Evolutionary conservation across 2,888 invertebrate species (phyloP).

Genomic region (Bibio marci): DNA sequence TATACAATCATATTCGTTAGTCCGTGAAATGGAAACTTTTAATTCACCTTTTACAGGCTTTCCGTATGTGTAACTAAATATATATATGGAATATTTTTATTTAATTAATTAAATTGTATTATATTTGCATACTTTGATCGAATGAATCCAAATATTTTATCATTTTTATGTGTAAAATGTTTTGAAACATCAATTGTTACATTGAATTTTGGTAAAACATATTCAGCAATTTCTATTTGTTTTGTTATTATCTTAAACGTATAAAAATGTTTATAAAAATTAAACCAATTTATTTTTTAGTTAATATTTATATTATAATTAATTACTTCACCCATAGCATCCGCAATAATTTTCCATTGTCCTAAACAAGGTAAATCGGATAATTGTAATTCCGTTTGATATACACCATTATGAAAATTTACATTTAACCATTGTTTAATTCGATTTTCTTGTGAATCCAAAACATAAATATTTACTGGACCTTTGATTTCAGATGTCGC

Average conservation of each 20-base stretch:
- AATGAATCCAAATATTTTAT: constrained; percentile 58
- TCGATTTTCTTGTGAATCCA: constrained; percentile 57
- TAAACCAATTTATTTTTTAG: background rate
- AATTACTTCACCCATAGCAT: background rate
- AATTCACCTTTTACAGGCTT: constrained; percentile 74
- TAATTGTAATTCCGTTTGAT: constrained; percentile 50
- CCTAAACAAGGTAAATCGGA: constrained; percentile 67
- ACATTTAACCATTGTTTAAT: constrained; percentile 61
- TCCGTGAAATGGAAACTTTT: constrained; percentile 56
- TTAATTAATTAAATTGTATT: no score
- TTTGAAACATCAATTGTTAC: constrained; percentile 68
- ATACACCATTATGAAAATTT: constrained; percentile 37
- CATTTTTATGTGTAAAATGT: constrained; percentile 66
- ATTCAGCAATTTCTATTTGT: constrained; percentile 59
- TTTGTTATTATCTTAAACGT: background rate
- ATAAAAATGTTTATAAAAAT: background rate
- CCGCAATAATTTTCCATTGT: constrained; percentile 59
- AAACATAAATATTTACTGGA: constrained; percentile 1
- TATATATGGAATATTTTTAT: background rate
- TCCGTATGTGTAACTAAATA: constrained; percentile 61
- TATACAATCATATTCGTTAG: constrained; percentile 24
- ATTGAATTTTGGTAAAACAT: constrained; percentile 86
- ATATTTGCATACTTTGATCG: constrained; percentile 46
- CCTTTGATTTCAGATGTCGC: constrained; percentile 16
- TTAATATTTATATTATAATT: background rate